Base-by-base conservation (phyloP, 1,140 invertebrate genomes). In the Brachionus asplanchnoidis region DNA sequence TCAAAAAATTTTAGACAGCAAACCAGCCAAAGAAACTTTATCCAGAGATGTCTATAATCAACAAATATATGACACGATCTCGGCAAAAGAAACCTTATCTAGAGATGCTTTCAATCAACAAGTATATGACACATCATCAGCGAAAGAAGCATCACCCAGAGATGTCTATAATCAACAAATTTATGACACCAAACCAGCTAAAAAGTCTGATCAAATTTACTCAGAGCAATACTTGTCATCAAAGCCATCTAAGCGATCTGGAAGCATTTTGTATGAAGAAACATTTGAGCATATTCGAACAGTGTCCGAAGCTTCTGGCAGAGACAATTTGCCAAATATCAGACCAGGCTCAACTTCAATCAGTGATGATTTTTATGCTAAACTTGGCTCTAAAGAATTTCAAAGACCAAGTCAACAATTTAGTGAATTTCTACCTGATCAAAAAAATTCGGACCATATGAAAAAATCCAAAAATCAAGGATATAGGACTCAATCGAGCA, bases 271-370 rank as follows among this genome's bases (percentile, higher is more conserved):
- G 11, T 73, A 73, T 9, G 68, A 73, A 42, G 68, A 73, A 40
- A 73, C 68, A 42, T 73, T 73, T 42, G 32, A 73, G 68, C 68
- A 73, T 73, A 73, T 73, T 40, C 32, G 36, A 40, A 73, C 68
- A 17, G 68, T 73, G 8, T 40, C 28, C 3, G 32, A 73, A 6
- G 68, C 28, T 42, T 73, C 68, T 2, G 40, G 36, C 0, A 40
- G 20, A 42, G 36, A 73, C 17, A 73, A 73, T 23, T 73, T 73
- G 12, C 32, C 17, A 20, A 36, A 40, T 40, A 73, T 73, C 9
- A 73, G 44, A 42, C 68, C 68, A 7, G 68, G 68, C 11, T 73
- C 68, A 17, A 73, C 36, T 9, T 73, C 68, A 42, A 20, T 42
- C 8, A 23, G 32, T 73, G 68, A 73, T 42, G 68, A 40, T 17